Base-by-base conservation (phyloP, 2,797 vertebrate species). In the Carduelis carduelis region DNA sequence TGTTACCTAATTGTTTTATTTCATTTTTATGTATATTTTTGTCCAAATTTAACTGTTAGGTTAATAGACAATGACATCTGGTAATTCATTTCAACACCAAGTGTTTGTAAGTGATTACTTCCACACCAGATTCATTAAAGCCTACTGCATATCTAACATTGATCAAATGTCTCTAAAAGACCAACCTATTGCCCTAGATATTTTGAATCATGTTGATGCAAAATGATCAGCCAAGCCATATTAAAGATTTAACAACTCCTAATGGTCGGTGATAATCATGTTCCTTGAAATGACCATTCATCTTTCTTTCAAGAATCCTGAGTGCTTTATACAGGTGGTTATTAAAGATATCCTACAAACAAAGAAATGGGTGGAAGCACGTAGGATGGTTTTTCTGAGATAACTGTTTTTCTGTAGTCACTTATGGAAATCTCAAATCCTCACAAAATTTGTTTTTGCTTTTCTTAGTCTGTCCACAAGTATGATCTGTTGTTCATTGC, bases 1-100 rank as follows among this genome's bases (percentile, higher is more conserved):
- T 97, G 96, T 97, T 98, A 93, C 91, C 87, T 98, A 98, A 98
- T 98, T 98, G 96, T 98, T 98, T 98, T 98, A 98, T 98, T 98
- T 97, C 97, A 97, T 97, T 98, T 98, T 98, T 98, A 98, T 98
- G 97, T 97, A 96, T 97, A 97, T 97, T 98, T 97, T 97, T 97
- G 83, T 96, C 96, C 83, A 96, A 97, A 96, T 97, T 98, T 97
- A 97, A 98, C 96, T 94, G 92, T 92, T 97, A 97, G 95, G 97
- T 98, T 98, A 98, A 98, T 97, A 96, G 96, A 96, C 50, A 98
- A 95, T 97, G 96, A 96, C 97, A 97, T 90, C 85, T 26, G 46
- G 94, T 97, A 97, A 97, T 97, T 97, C 66, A 96, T 97, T 98
- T 98, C 92, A 81, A 91, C 87, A 64, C 46, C 8, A 70, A 91